Base-by-base conservation (phyloP, 2,888 invertebrate species). In the Thecocarcelia acutangulata region DNA sequence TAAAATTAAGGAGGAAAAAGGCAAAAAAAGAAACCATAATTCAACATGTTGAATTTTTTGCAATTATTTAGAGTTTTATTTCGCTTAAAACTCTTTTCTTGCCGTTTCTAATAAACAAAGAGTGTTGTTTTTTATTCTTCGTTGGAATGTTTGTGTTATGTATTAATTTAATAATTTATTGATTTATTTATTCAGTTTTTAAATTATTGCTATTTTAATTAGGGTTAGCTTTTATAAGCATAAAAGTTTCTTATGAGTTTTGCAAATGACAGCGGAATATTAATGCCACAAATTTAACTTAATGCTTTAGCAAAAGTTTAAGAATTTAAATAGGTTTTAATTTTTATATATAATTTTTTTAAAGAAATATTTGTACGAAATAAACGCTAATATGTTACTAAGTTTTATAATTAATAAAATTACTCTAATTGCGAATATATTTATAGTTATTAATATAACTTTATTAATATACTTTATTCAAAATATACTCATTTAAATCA, bases 241-340 rank as follows among this genome's bases (percentile, higher is more conserved):
- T 11, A 42, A 50, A 2, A 54, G 37, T 21, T 19, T 63, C 9
- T 28, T 17, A 17, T 12, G 37, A 2, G 12, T 24, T 17, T 24
- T 37, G 46, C 24, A 44, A 56, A 44, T 24, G 21, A 46, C 19
- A 48, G 28, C 19, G n/a, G n/a, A 37, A 19, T 21, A 33, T 4
- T 42, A 58, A 24, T 12, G 24, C n/a, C 54, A 46, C 24, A 50
- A 42, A 50, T 50, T 58, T 72, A 46, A 44, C 33, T 44, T 76
- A 74, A 80, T 69, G 54, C 59, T 74, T 77, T 84, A 84, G 83
- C 83, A 74, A 78, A 72, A 76, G 63, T 77, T 82, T 75, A 84
- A 69, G 58, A 76, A 44, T 42, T 50, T 69, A 12, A 33, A 52
- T 81, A 81, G 76, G 81, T 64, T 74, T 64, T 42, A 73, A 21